phyloP scores from a whole-genome alignment of 2,113 vertebrate species.

The Silurus asotus region DNA sequence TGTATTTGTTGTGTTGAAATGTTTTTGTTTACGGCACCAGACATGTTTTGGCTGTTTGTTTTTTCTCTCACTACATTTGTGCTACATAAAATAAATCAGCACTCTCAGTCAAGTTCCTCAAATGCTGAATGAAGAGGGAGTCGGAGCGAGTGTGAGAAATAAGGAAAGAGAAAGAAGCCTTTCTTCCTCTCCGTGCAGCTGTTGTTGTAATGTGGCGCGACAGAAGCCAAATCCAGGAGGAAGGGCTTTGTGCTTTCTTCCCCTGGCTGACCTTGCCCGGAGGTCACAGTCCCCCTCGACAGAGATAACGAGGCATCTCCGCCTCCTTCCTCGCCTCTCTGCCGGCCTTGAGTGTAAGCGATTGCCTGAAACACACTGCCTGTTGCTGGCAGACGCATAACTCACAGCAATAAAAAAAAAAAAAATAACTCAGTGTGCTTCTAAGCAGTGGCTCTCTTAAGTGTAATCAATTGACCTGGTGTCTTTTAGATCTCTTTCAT shows the following conservation, averaged over 20 bases:
- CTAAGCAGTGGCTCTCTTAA: not conserved
- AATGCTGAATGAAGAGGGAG: not conserved
- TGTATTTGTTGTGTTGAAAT: not conserved
- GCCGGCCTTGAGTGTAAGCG: not conserved
- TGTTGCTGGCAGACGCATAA: slow-evolving; percentile 26
- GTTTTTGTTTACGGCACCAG: not conserved
- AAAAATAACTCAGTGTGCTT: not conserved
- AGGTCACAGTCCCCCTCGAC: slow-evolving; percentile 29
- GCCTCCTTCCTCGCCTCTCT: slow-evolving; percentile 6
- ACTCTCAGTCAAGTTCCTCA: slow-evolving; percentile 18
- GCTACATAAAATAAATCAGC: not conserved
- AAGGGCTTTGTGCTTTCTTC: slow-evolving; percentile 22
- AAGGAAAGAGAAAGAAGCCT: slow-evolving; percentile 21
- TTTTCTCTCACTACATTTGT: not conserved
- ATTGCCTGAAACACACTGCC: not conserved
- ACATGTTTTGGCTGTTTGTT: not conserved
- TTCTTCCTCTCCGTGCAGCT: slow-evolving; percentile 38
- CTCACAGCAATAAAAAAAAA: slow-evolving; percentile 15
- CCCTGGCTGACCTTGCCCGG: slow-evolving; percentile 17
- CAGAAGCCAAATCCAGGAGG: slow-evolving; percentile 29
- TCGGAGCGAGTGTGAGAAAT: slow-evolving; percentile 15
- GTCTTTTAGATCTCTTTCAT: not conserved
- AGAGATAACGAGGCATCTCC: slow-evolving; percentile 26
- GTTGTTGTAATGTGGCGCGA: slow-evolving; percentile 33
- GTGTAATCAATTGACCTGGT: slow-evolving; percentile 14